Conservation (phyloP, 2,113 vertebrate species). For the Quiscalus mexicanus region DNA sequence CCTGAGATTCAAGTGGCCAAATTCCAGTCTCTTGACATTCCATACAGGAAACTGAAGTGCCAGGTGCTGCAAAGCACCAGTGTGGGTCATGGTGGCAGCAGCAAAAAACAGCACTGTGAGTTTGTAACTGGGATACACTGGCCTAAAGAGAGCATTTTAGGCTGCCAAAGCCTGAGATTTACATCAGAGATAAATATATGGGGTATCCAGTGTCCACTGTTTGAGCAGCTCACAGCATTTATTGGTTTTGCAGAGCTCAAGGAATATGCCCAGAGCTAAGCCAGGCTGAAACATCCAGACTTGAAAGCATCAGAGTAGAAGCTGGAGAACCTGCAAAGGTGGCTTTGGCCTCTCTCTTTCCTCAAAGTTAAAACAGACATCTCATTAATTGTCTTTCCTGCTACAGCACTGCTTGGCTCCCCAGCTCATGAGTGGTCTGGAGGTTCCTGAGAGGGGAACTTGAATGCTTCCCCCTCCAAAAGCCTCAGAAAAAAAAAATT, state of each 20-base stretch:
- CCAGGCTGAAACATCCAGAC: not conserved
- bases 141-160: not conserved
- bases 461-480: not conserved
- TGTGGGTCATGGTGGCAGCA: not conserved
- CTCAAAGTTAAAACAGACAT: not conserved
- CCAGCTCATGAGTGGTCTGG: not conserved
- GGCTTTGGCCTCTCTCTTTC: not conserved
- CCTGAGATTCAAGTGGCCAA: not conserved
- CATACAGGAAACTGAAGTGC: not conserved
- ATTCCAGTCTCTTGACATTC: not conserved
- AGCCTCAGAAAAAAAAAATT: not conserved
- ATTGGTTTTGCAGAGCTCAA: not conserved
- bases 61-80: not conserved
- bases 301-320: not conserved
- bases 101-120: not conserved
- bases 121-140: not conserved
- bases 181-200: not conserved
- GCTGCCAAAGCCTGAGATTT: not conserved
- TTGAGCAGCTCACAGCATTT: accelerated
- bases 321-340: not conserved
- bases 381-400: not conserved
- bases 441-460: not conserved
- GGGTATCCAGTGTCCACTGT: not conserved
- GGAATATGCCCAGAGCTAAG: not conserved
- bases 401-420: not conserved